Percentiles rank a stretch among this genome's conserved stretches.
These are phyloP conservation scores for Aphrocallistes beatrix DNA, from an alignment of 37 sponge, comb jelly and placozoan species.

Conservation along the genomic window DNA sequence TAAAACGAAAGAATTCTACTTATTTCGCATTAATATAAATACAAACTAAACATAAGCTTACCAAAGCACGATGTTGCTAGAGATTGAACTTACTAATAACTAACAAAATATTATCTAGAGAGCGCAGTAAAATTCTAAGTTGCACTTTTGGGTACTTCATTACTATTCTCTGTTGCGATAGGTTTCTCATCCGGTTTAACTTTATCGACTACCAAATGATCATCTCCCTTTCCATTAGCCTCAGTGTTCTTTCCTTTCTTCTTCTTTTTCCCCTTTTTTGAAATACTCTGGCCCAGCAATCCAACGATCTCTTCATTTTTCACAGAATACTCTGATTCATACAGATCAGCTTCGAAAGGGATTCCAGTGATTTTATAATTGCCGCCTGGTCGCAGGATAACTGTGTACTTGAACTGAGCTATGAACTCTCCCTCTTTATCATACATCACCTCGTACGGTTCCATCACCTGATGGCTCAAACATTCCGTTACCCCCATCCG, in stretches of 20 bases:
- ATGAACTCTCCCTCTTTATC: conserved; percentile 90
- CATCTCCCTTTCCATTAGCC: background rate
- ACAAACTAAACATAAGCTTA: background rate
- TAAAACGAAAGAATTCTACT: no score
- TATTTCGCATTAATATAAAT: no score
- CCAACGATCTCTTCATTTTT: background rate
- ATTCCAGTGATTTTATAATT: conserved; percentile 6
- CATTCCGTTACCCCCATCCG: conserved; percentile 94
- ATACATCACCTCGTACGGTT: conserved; percentile 83
- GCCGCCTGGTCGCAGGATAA: conserved; percentile 85
- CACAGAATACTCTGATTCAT: conserved; percentile 10
- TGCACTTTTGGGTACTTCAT: background rate
- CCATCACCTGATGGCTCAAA: conserved; percentile 81
- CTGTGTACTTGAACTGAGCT: conserved; percentile 95
- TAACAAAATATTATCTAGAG: background rate
- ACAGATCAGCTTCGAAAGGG: background rate
- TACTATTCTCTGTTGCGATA: background rate
- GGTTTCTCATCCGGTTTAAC: background rate
- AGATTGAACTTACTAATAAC: background rate
- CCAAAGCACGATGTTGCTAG: background rate
- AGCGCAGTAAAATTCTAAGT: background rate
- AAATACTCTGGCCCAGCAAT: background rate
- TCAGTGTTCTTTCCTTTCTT: background rate
- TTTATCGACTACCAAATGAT: no score
- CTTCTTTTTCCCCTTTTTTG: background rate